Conservation (phyloP, 2,113 vertebrate genomes). For the Eolophus roseicapilla region DNA sequence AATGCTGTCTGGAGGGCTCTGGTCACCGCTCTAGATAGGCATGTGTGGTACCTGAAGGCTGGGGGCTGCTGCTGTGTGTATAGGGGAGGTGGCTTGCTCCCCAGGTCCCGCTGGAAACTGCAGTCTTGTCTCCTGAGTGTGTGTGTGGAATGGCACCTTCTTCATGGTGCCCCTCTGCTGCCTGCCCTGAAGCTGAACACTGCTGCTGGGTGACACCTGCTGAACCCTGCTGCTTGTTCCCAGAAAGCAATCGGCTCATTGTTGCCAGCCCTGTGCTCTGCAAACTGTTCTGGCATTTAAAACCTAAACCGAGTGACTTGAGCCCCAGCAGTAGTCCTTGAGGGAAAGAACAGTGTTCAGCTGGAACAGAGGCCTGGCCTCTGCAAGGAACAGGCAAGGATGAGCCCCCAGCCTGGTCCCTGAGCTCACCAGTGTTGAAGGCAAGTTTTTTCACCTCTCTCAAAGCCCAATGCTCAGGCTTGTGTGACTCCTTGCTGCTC, state of each 20-base stretch:
- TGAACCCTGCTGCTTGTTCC: background rate
- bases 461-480: background rate
- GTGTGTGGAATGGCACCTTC: background rate
- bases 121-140: background rate
- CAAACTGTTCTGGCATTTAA: background rate
- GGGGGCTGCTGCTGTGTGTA: background rate
- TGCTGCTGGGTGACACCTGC: background rate
- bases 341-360: background rate
- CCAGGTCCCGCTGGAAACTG: background rate
- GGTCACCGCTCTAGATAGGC: background rate
- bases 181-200: background rate
- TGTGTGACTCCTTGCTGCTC: background rate
- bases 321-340: background rate
- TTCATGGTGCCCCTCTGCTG: background rate
- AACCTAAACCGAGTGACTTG: background rate
- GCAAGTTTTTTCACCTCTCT: background rate
- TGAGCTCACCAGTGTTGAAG: background rate
- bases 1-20: background rate
- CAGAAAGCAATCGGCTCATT: background rate
- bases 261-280: background rate
- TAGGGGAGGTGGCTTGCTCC: background rate
- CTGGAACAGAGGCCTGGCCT: background rate
- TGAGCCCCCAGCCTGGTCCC: background rate
- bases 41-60: accelerated
- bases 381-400: background rate